phyloP scores from a whole-genome alignment of 2,888 invertebrate species.

The Nematopogon swammerdamellus region DNA sequence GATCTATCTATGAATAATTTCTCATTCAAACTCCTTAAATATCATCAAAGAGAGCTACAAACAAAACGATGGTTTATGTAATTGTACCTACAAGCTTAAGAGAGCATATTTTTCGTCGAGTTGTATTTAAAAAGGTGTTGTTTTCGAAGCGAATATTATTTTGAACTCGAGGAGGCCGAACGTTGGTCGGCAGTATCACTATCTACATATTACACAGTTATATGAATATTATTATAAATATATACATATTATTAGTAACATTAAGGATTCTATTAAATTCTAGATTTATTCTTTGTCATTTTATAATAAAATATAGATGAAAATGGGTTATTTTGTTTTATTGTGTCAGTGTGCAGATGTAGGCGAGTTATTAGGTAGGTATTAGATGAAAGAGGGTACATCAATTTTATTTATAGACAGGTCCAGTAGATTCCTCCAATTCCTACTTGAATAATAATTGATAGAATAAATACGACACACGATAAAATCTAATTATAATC shows the following conservation, averaged over 20 bases:
- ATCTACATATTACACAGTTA: conserved; percentile 26
- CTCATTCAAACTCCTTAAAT: conserved; percentile 21
- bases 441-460: too few species aligned
- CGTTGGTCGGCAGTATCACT: neutral
- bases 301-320: conserved; percentile 65
- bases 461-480: too few species aligned
- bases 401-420: too few species aligned
- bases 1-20: conserved; percentile 41
- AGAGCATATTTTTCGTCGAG: neutral
- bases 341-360: too few species aligned
- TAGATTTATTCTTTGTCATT: conserved; percentile 71
- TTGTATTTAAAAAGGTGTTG: neutral
- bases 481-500: too few species aligned
- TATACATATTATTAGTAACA: conserved; percentile 43
- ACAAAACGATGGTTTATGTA: neutral
- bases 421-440: too few species aligned
- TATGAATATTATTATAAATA: conserved; percentile 33
- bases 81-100: neutral
- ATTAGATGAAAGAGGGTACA: too few species aligned
- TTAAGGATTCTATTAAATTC: conserved; percentile 52
- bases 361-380: too few species aligned
- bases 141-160: neutral
- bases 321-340: conserved; percentile 25
- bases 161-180: neutral
- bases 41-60: conserved; percentile 15